A percentile compares a stretch with the other conserved stretches of the same genome.
These are phyloP conservation scores for Coturnix japonica DNA, from an alignment of 2,113 vertebrate species.

Conservation along the genomic window DNA sequence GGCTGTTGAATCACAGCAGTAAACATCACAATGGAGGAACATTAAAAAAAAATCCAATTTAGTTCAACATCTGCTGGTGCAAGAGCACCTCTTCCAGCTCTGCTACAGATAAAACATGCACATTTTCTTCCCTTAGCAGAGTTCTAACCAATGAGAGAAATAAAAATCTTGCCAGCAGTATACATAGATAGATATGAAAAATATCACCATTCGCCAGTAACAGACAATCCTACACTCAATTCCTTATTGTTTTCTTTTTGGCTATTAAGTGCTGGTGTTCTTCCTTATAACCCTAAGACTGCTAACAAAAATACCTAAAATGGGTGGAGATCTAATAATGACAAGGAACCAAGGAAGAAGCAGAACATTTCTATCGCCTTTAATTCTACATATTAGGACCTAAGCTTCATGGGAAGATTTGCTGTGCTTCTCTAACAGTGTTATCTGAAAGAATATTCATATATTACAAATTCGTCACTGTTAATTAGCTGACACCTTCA, in stretches of 20 bases:
- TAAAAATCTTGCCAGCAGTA: neutral
- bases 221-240: neutral
- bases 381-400: neutral
- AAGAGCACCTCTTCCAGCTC: conserved; percentile 4
- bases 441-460: neutral
- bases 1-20: neutral
- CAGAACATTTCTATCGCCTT: neutral
- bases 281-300: neutral
- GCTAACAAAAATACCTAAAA: neutral
- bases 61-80: conserved; percentile 13
- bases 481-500: neutral
- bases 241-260: neutral
- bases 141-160: neutral
- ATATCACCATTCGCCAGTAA: neutral
- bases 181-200: neutral
- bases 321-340: neutral
- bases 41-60: neutral
- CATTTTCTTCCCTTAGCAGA: neutral
- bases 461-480: neutral
- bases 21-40: neutral
- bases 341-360: neutral
- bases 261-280: neutral
- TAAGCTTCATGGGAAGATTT: neutral
- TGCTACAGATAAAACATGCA: neutral
- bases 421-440: neutral